Base-by-base conservation (phyloP, 2,797 vertebrate species). In the Hippoglossus hippoglossus region DNA sequence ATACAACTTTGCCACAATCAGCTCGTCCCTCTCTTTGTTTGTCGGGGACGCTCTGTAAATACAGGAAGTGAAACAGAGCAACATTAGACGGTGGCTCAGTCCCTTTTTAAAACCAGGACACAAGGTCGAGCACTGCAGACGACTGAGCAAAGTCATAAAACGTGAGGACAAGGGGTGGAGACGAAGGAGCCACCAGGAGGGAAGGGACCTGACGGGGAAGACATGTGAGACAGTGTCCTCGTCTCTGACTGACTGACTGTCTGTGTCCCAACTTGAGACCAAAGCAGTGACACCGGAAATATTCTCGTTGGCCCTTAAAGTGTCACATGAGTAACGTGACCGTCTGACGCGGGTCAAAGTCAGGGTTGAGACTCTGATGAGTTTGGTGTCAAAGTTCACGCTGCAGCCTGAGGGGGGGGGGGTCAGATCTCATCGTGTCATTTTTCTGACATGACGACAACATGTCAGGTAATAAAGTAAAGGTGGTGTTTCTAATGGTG, bases 291-390 rank as follows among this genome's bases (percentile, higher is more conserved):
- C 39, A 21, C 25, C 4, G 11, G 50, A 51, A 60, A 65, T 63
- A 73, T 60, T 63, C 25, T 25, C 19, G 10, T 13, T 13, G 21
- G 12, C 54, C 31, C 0, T 61, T 16, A 54, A 62, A 58, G 31
- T 21, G 54, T 46, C 26, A 5, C n/a, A 18, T 50, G 26, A 25
- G 60, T 39, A 28, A 50, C 46, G 65, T 11, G 26, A 52, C 36
- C 67, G 46, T 59, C 52, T 60, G 67, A 67, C 21, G 12, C 18
- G 22, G 63, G 41, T 72, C 46, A 66, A 62, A 65, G 62, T 77
- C 63, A 39, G 55, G 11, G 41, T 34, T 67, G 54, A 60, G 26
- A n/a, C 26, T 47, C 50, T 5, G 22, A 39, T 39, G 25, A 49
- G 41, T 44, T 39, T 0, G 22, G 36, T 36, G 70, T 67, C 67